Evolutionary conservation across 2,113 vertebrate genomes (phyloP).

Genomic region (Turdus rufiventris): DNA sequence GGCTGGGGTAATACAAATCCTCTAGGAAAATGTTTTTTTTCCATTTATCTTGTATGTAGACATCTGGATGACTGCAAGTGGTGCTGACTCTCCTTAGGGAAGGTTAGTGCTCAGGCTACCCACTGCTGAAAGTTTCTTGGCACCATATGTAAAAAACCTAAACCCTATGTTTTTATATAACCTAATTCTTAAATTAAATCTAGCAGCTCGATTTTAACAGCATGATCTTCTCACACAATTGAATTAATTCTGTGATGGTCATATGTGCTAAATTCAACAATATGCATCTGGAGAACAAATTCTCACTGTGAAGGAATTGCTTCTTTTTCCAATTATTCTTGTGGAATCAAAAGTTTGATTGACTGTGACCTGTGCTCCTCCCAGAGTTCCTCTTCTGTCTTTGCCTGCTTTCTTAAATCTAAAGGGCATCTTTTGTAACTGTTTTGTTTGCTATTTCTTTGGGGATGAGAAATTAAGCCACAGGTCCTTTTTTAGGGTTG

Average conservation of each 20-base stretch:
- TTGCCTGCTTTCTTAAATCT: background rate
- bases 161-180: conserved; percentile 17
- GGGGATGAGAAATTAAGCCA: background rate
- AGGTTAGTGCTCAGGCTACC: background rate
- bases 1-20: background rate
- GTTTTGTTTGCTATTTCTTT: conserved; percentile 30
- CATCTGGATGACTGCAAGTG: background rate
- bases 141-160: background rate
- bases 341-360: conserved; percentile 23
- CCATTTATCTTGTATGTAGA: background rate
- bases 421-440: background rate
- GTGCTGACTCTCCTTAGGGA: background rate
- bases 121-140: background rate
- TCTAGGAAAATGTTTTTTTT: background rate
- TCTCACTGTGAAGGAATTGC: conserved; percentile 26
- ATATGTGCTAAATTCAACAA: conserved; percentile 24
- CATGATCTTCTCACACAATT: background rate
- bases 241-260: conserved; percentile 16
- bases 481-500: background rate
- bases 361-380: conserved; percentile 20
- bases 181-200: conserved; percentile 42
- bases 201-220: conserved; percentile 37
- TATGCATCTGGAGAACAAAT: conserved; percentile 31
- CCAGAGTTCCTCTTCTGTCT: conserved; percentile 24
- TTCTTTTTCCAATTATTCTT: conserved; percentile 30